phyloP scores from a whole-genome alignment of 2,797 vertebrate genomes.

The Catostomus latipinnis region DNA sequence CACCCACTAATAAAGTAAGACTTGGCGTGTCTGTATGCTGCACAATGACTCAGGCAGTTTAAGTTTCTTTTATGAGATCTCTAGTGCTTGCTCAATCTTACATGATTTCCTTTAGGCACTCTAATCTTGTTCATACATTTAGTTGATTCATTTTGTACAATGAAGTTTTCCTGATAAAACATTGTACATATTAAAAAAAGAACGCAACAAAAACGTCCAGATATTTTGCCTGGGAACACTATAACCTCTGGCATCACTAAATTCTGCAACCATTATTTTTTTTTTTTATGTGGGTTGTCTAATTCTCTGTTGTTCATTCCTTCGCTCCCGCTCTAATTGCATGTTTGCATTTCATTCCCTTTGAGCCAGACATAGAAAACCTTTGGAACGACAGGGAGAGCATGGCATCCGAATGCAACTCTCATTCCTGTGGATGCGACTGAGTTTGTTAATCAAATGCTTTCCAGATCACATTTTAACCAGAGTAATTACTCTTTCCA shows the following conservation, averaged over 20 bases:
- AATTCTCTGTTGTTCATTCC: constrained; percentile 42
- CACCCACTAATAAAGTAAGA: constrained; percentile 77
- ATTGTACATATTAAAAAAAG: background rate
- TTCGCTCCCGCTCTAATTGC: constrained; percentile 65
- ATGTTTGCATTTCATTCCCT: constrained; percentile 68
- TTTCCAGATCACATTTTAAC: constrained; percentile 70
- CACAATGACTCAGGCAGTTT: constrained; percentile 61
- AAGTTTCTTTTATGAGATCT: constrained; percentile 55
- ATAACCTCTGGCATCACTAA: constrained; percentile 73
- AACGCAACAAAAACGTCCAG: constrained; percentile 42
- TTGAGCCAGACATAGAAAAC: constrained; percentile 57
- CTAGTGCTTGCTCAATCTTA: constrained; percentile 30
- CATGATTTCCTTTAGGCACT: background rate
- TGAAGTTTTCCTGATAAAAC: constrained; percentile 19
- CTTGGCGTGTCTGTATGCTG: constrained; percentile 60
- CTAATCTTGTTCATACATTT: background rate
- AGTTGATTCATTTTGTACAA: background rate
- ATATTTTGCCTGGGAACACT: constrained; percentile 68
- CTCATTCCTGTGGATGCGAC: constrained; percentile 55
- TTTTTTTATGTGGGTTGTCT: constrained; percentile 43
- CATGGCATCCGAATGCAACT: constrained; percentile 49
- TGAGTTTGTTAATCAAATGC: constrained; percentile 69
- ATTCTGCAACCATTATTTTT: constrained; percentile 53
- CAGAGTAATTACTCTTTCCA: constrained; percentile 71
- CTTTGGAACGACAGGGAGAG: constrained; percentile 55